A percentile compares a stretch with the other conserved stretches of the same genome.
phyloP scores from a whole-genome alignment of 2,797 vertebrate genomes.

The Odontamblyopus lacepedii region DNA sequence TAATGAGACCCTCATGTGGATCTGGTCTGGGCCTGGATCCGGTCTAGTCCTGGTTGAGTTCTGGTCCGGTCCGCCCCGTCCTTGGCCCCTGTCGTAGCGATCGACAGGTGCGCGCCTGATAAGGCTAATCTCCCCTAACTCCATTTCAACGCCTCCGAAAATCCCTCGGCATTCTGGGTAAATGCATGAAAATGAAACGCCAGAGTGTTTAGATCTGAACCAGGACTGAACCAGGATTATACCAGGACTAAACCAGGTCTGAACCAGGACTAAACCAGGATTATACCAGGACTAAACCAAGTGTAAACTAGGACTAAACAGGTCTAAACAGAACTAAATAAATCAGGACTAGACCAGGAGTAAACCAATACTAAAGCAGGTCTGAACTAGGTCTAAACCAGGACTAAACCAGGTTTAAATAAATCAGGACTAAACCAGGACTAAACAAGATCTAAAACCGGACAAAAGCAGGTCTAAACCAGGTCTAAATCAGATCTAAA shows the following conservation, averaged over 20 bases:
- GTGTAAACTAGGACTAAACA: not conserved
- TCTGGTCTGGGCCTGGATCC: not conserved
- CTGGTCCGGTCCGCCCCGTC: conserved; percentile 24
- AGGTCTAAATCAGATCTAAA: not conserved
- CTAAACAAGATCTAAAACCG: not conserved
- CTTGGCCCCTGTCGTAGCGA: conserved; percentile 47
- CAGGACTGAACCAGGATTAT: not conserved
- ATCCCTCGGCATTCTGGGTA: not conserved
- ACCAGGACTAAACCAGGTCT: not conserved
- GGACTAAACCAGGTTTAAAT: not conserved
- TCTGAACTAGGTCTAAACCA: not conserved
- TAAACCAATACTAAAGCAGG: not conserved
- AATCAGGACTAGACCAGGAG: not conserved
- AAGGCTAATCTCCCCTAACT: conserved; percentile 51
- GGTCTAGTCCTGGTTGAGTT: conserved; percentile 37
- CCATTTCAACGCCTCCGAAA: not conserved
- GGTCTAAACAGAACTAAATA: too few relatives aligned
- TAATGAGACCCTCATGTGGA: not conserved
- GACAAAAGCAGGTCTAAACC: not conserved
- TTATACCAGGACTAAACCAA: not conserved
- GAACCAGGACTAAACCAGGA: not conserved
- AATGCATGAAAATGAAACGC: not conserved
- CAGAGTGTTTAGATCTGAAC: not conserved
- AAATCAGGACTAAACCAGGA: not conserved
- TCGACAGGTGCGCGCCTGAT: conserved; percentile 59